phyloP scores from a whole-genome alignment of 2,113 vertebrate genomes.

The Trogon melanurus region DNA sequence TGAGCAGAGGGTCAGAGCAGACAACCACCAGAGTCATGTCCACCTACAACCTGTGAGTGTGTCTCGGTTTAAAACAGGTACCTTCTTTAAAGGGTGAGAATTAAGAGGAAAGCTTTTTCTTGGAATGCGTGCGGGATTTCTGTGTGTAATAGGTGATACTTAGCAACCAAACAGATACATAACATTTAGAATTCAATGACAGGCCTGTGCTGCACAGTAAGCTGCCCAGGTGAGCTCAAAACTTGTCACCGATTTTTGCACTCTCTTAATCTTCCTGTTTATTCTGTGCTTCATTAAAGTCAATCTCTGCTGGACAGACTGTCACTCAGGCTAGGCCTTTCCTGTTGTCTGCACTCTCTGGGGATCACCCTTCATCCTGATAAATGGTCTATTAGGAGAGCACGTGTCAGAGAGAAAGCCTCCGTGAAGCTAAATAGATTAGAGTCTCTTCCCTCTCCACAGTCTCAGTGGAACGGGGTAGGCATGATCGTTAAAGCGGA shows the following conservation, averaged over 20 bases:
- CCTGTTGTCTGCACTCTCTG: constrained; percentile 70
- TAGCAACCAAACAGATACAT: constrained; percentile 32
- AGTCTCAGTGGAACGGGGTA: constrained; percentile 35
- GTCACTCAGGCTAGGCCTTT: constrained; percentile 70
- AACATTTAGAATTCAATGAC: constrained; percentile 49
- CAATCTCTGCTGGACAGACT: constrained; percentile 75
- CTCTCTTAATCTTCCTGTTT: constrained; percentile 82
- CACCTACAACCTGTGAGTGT: not conserved
- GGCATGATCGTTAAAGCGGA: constrained; percentile 28
- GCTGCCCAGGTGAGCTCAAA: constrained; percentile 68
- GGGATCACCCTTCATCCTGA: constrained; percentile 81
- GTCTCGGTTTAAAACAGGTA: not conserved
- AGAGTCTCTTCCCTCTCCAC: constrained; percentile 28
- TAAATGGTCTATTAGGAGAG: constrained; percentile 71
- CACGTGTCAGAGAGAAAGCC: constrained; percentile 62
- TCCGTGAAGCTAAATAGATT: constrained; percentile 71
- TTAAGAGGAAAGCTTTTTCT: not conserved
- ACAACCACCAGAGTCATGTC: not conserved
- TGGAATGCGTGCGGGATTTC: not conserved
- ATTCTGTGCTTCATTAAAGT: constrained; percentile 82
- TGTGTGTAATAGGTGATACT: not conserved
- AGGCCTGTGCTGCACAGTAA: constrained; percentile 53
- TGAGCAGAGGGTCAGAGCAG: not conserved
- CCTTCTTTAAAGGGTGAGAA: not conserved
- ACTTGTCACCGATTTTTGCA: constrained; percentile 74